These are phyloP conservation scores for Zelostemma sp. DNA, from an alignment of 1,140 invertebrate species.

Conservation along the genomic window DNA sequence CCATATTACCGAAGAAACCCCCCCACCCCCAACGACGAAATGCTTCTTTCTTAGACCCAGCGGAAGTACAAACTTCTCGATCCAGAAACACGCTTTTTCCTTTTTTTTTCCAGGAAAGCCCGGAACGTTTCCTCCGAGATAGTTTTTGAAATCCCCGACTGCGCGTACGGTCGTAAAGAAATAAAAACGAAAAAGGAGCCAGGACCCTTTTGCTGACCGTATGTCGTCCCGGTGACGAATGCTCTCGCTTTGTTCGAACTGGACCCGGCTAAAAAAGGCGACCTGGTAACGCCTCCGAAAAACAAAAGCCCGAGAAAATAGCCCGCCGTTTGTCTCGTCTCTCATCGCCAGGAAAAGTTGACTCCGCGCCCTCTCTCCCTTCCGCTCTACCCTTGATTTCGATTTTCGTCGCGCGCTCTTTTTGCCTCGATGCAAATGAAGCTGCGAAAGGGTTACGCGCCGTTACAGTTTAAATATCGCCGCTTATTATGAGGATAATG, in stretches of 20 bases:
- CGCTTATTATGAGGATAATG: constrained; percentile 58
- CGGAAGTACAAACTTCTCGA: too few relatives aligned
- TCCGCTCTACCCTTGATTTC: constrained; percentile 19
- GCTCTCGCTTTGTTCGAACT: constrained; percentile 36
- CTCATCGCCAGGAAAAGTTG: constrained; percentile 24
- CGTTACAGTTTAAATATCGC: constrained; percentile 62
- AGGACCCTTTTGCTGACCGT: constrained; percentile 28
- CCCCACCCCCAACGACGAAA: too few relatives aligned
- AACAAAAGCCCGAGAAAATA: constrained; percentile 44
- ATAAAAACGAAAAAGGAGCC: constrained; percentile 4
- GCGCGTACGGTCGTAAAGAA: constrained; percentile 11
- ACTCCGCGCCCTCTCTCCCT: constrained; percentile 8
- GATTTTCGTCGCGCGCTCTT: constrained; percentile 25
- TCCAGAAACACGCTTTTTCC: too few relatives aligned
- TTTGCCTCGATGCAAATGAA: constrained; percentile 48
- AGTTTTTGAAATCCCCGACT: too few relatives aligned
- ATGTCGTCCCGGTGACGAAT: constrained; percentile 41
- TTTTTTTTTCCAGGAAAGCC: neutral
- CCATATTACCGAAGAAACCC: too few relatives aligned
- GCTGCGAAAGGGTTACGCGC: constrained; percentile 47
- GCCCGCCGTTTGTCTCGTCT: constrained; percentile 22
- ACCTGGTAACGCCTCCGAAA: constrained; percentile 41
- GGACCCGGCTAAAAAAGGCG: constrained; percentile 37
- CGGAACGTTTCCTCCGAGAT: too few relatives aligned
- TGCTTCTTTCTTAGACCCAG: too few relatives aligned